A percentile compares a stretch with the other conserved stretches of the same genome.
Conservation (phyloP, 2,888 invertebrate species). For the Bembecia ichneumoniformis region DNA sequence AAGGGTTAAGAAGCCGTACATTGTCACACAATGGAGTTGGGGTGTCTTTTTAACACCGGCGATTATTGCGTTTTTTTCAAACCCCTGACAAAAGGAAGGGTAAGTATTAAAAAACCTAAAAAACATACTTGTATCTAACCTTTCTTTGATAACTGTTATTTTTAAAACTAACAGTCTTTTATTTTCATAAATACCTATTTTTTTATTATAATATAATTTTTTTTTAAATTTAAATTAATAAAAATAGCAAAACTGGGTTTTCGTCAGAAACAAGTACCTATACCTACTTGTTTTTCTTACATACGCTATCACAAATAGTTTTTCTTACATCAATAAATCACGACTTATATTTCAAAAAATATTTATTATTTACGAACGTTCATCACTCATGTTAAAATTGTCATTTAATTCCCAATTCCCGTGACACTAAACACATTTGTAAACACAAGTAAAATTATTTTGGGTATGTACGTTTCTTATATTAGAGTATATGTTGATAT, state of each 20-base stretch:
- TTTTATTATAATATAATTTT: too few species aligned
- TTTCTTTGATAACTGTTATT: too few species aligned
- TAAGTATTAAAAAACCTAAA: constrained; percentile 20
- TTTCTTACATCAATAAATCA: constrained; percentile 7
- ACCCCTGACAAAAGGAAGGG: constrained; percentile 42
- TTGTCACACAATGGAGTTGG: constrained; percentile 39
- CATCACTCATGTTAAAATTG: constrained; percentile 32
- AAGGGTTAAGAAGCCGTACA: constrained; percentile 65
- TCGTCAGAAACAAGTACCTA: too few species aligned
- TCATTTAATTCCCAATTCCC: constrained; percentile 42
- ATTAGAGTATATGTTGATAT: too few species aligned
- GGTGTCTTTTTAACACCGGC: constrained; percentile 65
- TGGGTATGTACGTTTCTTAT: not conserved
- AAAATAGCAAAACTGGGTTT: too few species aligned
- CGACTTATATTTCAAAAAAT: constrained; percentile 17
- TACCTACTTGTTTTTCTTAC: too few species aligned
- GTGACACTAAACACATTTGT: constrained; percentile 17
- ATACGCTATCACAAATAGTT: not conserved
- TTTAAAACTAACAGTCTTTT: too few species aligned
- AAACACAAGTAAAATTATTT: constrained; percentile 14
- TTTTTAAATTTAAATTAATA: too few species aligned
- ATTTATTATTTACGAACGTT: constrained; percentile 27
- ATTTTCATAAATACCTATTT: too few species aligned
- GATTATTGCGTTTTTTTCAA: constrained; percentile 47
- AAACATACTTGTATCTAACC: too few species aligned